Percentiles rank a stretch among this genome's conserved stretches.
Evolutionary conservation across 2,888 invertebrate genomes (phyloP).

Genomic region (Stenoptilia bipunctidactyla): DNA sequence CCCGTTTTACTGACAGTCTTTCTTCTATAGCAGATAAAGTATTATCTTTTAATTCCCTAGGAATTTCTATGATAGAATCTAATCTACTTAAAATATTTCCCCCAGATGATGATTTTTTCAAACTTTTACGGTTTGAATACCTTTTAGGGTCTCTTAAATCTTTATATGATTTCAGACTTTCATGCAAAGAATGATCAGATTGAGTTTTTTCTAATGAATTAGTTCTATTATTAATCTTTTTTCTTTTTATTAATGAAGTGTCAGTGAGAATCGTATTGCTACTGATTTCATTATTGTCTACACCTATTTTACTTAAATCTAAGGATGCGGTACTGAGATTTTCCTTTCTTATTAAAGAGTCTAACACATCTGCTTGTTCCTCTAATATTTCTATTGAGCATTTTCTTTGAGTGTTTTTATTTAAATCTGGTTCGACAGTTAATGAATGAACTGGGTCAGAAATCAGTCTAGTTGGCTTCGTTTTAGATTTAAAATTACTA

Average conservation of each 20-base stretch:
- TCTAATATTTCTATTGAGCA: conserved; percentile 70
- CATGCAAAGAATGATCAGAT: conserved; percentile 57
- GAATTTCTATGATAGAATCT: conserved; percentile 58
- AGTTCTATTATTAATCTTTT: conserved; percentile 22
- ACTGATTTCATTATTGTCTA: conserved; percentile 19
- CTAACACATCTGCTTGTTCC: conserved; percentile 66
- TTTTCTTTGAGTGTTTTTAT: conserved; percentile 41
- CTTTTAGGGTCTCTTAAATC: conserved; percentile 25
- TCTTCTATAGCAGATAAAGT: conserved; percentile 59
- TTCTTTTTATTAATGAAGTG: conserved; percentile 21
- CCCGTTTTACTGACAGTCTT: conserved; percentile 33
- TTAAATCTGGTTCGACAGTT: background rate
- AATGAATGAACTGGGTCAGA: too few species aligned
- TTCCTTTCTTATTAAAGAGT: conserved; percentile 64
- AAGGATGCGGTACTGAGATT: conserved; percentile 56
- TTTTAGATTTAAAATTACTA: conserved; percentile 20
- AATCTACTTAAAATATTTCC: conserved; percentile 43
- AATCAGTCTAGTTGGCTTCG: background rate
- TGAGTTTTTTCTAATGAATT: conserved; percentile 50
- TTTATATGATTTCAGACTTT: conserved; percentile 33
- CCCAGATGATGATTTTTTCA: conserved; percentile 57
- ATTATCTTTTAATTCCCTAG: conserved; percentile 34
- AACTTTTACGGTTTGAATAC: conserved; percentile 37
- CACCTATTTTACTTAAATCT: conserved; percentile 57
- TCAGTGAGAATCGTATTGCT: conserved; percentile 18